A percentile compares a stretch with the other conserved stretches of the same genome.
Conservation (phyloP, 2,113 vertebrate genomes). For the Sakesphorus luctuosus region DNA sequence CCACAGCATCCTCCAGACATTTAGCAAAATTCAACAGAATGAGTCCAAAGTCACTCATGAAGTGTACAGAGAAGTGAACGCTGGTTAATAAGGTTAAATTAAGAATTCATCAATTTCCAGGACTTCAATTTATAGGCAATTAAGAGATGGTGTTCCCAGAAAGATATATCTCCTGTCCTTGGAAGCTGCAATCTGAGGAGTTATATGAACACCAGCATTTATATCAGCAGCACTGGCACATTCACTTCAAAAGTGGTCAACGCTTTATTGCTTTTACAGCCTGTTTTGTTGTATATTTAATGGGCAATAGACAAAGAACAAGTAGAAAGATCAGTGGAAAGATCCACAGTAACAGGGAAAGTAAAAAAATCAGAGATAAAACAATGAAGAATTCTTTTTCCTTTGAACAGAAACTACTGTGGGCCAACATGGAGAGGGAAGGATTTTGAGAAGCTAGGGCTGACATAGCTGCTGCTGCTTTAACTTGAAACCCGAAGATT, state of each 20-base stretch:
- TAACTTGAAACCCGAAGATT: background rate
- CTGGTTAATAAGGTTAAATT: background rate
- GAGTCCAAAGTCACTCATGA: background rate
- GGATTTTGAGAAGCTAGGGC: background rate
- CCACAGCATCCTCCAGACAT: background rate
- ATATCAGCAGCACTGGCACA: accelerated
- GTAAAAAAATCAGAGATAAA: background rate
- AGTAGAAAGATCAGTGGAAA: background rate
- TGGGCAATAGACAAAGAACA: background rate
- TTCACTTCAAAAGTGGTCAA: background rate
- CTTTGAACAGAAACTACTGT: background rate
- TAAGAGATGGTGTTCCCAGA: background rate
- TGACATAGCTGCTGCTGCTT: background rate
- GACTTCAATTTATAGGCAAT: background rate
- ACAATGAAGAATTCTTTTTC: background rate
- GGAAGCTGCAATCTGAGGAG: background rate
- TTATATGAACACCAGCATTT: background rate
- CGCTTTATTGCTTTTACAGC: background rate
- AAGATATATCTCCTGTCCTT: background rate
- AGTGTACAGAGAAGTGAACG: accelerated
- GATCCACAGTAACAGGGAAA: background rate
- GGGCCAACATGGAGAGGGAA: background rate
- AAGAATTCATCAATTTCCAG: background rate
- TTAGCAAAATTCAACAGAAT: background rate
- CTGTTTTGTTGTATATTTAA: background rate